These are phyloP conservation scores for Cololabis saira DNA, from an alignment of 2,113 vertebrate genomes.

Conservation along the genomic window DNA sequence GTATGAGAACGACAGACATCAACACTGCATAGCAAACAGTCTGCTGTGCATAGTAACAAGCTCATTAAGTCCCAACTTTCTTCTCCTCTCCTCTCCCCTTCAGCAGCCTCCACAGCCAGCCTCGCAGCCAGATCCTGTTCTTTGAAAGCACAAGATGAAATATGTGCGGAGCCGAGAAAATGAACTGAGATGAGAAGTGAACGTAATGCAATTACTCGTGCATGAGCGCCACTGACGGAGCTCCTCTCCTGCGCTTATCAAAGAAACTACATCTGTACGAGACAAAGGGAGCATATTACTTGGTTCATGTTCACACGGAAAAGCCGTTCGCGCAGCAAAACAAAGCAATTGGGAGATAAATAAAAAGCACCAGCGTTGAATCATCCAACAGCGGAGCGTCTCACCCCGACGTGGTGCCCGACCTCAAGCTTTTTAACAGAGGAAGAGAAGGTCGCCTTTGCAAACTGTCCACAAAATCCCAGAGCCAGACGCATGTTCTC, in stretches of 20 bases:
- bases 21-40: slow-evolving; percentile 58
- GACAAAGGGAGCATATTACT: slow-evolving; percentile 22
- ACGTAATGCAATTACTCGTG: slow-evolving; percentile 48
- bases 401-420: slow-evolving; percentile 39
- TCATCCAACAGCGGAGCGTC: not conserved
- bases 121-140: slow-evolving; percentile 61
- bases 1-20: slow-evolving; percentile 52
- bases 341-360: slow-evolving; percentile 11
- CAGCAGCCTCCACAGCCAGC: slow-evolving; percentile 42
- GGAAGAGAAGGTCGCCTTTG: slow-evolving; percentile 51
- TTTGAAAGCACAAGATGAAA: slow-evolving; percentile 71
- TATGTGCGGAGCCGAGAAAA: slow-evolving; percentile 27
- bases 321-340: not conserved
- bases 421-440: slow-evolving; percentile 26
- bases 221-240: slow-evolving; percentile 33
- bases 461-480: slow-evolving; percentile 64
- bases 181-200: slow-evolving; percentile 18
- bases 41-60: slow-evolving; percentile 57
- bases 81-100: slow-evolving; percentile 29
- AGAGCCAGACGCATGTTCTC: slow-evolving; percentile 71
- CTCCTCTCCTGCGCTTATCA: slow-evolving; percentile 39
- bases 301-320: slow-evolving; percentile 6
- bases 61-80: slow-evolving; percentile 65
- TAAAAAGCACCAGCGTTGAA: not conserved
- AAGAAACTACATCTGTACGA: slow-evolving; percentile 32